A percentile compares a stretch with the other conserved stretches of the same genome.
phyloP scores from a whole-genome alignment of 1,140 invertebrate genomes.

The Drosophila virilis region DNA sequence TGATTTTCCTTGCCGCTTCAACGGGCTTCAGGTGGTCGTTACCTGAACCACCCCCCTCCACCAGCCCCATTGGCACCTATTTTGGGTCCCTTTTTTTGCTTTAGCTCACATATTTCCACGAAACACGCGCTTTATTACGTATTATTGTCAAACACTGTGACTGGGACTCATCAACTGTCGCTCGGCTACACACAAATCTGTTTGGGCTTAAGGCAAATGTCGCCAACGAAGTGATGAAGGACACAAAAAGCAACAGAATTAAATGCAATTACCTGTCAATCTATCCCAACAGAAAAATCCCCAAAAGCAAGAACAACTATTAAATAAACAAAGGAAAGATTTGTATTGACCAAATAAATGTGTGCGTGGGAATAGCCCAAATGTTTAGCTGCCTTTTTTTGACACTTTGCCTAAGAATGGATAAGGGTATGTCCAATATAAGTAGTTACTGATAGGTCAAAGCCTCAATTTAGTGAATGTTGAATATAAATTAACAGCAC shows the following conservation, averaged over 20 bases:
- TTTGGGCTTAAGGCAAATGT: slow-evolving; percentile 41
- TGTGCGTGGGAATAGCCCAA: neutral
- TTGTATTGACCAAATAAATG: slow-evolving; percentile 2
- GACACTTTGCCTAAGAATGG: neutral
- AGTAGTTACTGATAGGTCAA: neutral
- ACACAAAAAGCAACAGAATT: slow-evolving; percentile 24
- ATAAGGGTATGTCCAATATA: neutral
- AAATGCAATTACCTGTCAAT: slow-evolving; percentile 64
- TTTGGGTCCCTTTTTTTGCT: slow-evolving; percentile 13
- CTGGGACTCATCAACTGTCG: slow-evolving; percentile 50
- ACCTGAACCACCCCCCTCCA: neutral
- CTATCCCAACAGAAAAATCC: neutral
- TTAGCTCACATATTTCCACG: slow-evolving; percentile 28
- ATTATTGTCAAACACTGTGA: slow-evolving; percentile 24
- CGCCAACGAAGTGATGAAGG: slow-evolving; percentile 38
- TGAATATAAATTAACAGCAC: neutral
- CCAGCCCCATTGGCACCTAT: neutral
- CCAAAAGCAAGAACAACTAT: slow-evolving; percentile 20
- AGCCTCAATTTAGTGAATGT: neutral
- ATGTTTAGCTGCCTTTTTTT: neutral
- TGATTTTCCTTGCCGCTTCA: slow-evolving; percentile 73
- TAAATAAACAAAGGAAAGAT: slow-evolving; percentile 20
- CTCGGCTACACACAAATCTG: slow-evolving; percentile 47
- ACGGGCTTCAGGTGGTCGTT: slow-evolving; percentile 19
- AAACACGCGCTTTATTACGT: slow-evolving; percentile 38